Conservation (phyloP, 1,140 invertebrate genomes). For the Pogonognathellus flavescens region DNA sequence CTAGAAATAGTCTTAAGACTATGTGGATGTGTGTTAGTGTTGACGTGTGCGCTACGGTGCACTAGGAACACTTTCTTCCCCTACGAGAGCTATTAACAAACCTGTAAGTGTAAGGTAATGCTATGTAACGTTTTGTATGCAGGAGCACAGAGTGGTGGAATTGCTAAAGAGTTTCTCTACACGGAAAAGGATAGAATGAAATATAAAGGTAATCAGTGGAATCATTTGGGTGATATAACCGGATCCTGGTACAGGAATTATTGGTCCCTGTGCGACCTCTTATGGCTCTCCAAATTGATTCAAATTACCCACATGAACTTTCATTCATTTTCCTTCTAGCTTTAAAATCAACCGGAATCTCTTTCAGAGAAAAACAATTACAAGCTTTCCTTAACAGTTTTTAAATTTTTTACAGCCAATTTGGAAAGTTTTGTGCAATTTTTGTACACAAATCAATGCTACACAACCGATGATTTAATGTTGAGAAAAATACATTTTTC, state of each 20-base stretch:
- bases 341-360: too few relatives aligned
- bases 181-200: background rate
- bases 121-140: background rate
- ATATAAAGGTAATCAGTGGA: conserved; percentile 51
- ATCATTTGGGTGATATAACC: conserved; percentile 52
- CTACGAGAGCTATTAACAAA: conserved; percentile 4
- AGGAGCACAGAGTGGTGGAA: background rate
- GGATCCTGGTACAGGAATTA: conserved; percentile 33
- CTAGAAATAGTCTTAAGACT: background rate
- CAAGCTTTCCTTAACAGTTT: too few relatives aligned
- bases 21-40: background rate
- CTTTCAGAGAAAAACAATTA: too few relatives aligned
- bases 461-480: too few relatives aligned
- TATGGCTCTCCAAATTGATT: conserved; percentile 37
- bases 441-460: too few relatives aligned
- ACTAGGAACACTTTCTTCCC: background rate
- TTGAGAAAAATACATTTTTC: too few relatives aligned
- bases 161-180: background rate
- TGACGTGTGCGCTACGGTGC: background rate
- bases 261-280: conserved; percentile 38
- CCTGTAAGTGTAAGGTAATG: conserved; percentile 30
- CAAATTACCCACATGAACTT: conserved; percentile 53
- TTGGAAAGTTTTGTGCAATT: too few relatives aligned
- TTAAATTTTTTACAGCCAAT: too few relatives aligned
- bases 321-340: background rate